Conservation (phyloP, 2,113 vertebrate genomes). For the Tupaia tana region DNA sequence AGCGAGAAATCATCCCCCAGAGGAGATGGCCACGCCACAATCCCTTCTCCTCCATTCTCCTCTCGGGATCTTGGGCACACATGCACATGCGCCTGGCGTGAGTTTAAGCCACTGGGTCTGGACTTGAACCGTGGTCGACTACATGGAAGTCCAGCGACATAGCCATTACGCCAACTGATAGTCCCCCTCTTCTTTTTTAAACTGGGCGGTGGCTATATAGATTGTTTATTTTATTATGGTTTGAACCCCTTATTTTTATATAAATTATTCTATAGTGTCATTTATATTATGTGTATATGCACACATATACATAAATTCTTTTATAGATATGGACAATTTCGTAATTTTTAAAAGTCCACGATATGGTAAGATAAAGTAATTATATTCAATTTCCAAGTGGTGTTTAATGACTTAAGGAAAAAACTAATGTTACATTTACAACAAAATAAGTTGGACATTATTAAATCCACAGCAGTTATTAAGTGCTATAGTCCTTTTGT, state of each 20-base stretch:
- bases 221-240: neutral
- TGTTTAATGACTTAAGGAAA: slow-evolving; percentile 31
- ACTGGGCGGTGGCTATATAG: neutral
- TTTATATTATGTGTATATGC: neutral
- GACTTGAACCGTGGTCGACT: no score
- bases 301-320: neutral
- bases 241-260: neutral
- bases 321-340: slow-evolving; percentile 21
- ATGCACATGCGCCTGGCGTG: no score
- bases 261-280: neutral
- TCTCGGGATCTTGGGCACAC: no score
- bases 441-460: neutral
- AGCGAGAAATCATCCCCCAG: no score
- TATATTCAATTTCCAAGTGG: slow-evolving; percentile 21
- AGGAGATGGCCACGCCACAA: no score
- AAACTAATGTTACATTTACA: neutral
- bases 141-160: no score
- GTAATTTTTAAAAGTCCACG: slow-evolving; percentile 19
- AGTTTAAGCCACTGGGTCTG: no score
- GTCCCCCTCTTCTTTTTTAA: slow-evolving; percentile 45
- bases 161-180: no score
- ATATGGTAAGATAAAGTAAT: neutral
- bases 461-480: slow-evolving; percentile 26
- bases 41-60: no score
- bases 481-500: neutral